These are phyloP conservation scores for Rhorus exstirpatorius DNA, from an alignment of 2,888 invertebrate genomes.

Conservation along the genomic window DNA sequence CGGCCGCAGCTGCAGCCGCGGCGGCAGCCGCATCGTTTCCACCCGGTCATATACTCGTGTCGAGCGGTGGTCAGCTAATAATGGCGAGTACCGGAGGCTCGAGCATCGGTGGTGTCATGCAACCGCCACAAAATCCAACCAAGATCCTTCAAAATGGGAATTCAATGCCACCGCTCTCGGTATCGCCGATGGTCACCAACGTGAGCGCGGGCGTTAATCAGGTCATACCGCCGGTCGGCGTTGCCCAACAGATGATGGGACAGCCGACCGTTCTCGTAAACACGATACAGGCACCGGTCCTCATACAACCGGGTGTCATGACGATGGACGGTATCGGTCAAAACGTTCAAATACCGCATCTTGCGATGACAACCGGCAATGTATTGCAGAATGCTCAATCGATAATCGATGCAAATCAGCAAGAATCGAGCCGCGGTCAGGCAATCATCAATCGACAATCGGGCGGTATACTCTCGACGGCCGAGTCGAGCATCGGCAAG, in stretches of 20 bases:
- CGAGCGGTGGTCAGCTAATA: conserved; percentile 91
- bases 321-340: conserved; percentile 92
- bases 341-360: conserved; percentile 90
- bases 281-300: conserved; percentile 92
- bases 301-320: conserved; percentile 93
- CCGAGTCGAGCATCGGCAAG: conserved; percentile 88
- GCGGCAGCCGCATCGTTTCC: conserved; percentile 82
- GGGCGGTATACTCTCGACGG: conserved; percentile 87
- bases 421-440: conserved; percentile 80
- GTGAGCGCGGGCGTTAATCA: conserved; percentile 90
- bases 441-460: conserved; percentile 81
- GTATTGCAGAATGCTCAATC: conserved; percentile 88
- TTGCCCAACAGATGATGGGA: conserved; percentile 90
- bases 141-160: conserved; percentile 85
- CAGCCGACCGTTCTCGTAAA: conserved; percentile 94
- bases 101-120: conserved; percentile 88
- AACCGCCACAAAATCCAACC: conserved; percentile 86
- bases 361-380: conserved; percentile 89
- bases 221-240: conserved; percentile 89
- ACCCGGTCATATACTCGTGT: conserved; percentile 92
- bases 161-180: conserved; percentile 88
- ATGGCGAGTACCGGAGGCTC: conserved; percentile 88
- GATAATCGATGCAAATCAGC: conserved; percentile 86
- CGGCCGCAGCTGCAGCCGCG: conserved; percentile 51
- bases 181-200: conserved; percentile 89